Base-by-base conservation (phyloP, 2,113 vertebrate species). In the Thomomys bottae region DNA sequence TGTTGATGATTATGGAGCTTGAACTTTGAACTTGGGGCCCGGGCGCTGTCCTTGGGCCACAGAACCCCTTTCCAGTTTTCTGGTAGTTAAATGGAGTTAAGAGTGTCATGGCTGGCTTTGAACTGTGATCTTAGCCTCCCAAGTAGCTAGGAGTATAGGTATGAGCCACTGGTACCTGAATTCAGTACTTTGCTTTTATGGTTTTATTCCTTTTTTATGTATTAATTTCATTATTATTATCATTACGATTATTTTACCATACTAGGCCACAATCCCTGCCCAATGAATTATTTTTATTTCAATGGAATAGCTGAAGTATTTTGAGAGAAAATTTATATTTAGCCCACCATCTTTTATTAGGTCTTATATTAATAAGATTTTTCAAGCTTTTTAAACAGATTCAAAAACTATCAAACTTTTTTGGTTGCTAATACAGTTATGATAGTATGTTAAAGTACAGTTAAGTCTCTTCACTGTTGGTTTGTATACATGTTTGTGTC, bases 271-370 rank as follows among this genome's bases (percentile, higher is more conserved):
- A n/a, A n/a, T n/a, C n/a, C n/a, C n/a, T n/a, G n/a, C n/a, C n/a
- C n/a, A 15, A 54, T 75, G 42, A 75, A 76, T 85, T 93, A 7
- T 89, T 93, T 90, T 89, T 88, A 79, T 86, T 63, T 93, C 71
- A 83, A 0, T 87, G 49, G 49, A 42, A 17, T 82, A 90, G 45
- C 21, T 90, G 64, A 23, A 77, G 28, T 91, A 93, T 87, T 21
- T 88, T 45, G 34, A 76, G 59, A 34, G 30, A 45, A 68, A 73
- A 14, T 91, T 83, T 91, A 49, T 78, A 63, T 78, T 82, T 82
- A 70, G 20, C 24, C 11, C 2, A 34, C 24, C 6, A 7, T 72
- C 15, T 82, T 82, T 73, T 91, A 54, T 84, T 72, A 23, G 59
- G 70, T 54, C 49, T 54, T 54, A 15, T 17, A 54, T 54, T 54